Percentiles rank a stretch among this genome's conserved stretches.
phyloP scores from a whole-genome alignment of 2,113 vertebrate species.

The Peucedramus taeniatus region DNA sequence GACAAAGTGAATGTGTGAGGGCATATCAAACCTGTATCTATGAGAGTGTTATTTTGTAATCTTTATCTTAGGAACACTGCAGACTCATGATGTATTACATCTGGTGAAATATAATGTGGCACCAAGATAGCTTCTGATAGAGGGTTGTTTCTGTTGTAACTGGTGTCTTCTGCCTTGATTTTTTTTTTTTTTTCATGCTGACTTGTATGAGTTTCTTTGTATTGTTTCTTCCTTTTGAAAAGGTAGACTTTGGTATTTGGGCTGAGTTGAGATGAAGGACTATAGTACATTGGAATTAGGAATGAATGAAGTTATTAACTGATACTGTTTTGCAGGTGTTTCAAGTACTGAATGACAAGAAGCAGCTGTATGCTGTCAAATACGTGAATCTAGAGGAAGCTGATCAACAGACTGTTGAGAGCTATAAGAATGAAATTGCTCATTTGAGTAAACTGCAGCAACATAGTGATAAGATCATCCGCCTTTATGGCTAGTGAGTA shows the following conservation, averaged over 20 bases:
- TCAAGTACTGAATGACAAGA: constrained; percentile 91
- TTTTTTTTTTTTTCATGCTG: not conserved
- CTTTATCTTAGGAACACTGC: not conserved
- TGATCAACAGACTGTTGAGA: constrained; percentile 86
- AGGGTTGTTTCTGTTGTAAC: not conserved
- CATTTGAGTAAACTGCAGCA: constrained; percentile 91
- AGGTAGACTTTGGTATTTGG: not conserved
- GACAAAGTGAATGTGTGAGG: not conserved
- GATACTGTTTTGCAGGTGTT: constrained; percentile 79
- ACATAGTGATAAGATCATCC: constrained; percentile 95
- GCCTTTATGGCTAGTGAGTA: constrained; percentile 93
- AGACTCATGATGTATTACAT: not conserved
- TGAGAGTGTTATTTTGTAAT: not conserved
- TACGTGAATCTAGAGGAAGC: constrained; percentile 91
- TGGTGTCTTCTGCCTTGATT: not conserved
- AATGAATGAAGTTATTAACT: not conserved
- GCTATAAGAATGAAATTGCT: constrained; percentile 96
- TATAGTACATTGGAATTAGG: not conserved
- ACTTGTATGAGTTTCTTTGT: not conserved
- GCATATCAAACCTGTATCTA: not conserved
- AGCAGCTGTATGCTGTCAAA: constrained; percentile 92
- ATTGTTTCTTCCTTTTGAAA: not conserved
- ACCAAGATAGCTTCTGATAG: not conserved
- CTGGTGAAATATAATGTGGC: not conserved
- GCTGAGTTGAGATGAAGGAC: not conserved